Base-by-base conservation (phyloP, 2,888 invertebrate genomes). In the Bibio marci region DNA sequence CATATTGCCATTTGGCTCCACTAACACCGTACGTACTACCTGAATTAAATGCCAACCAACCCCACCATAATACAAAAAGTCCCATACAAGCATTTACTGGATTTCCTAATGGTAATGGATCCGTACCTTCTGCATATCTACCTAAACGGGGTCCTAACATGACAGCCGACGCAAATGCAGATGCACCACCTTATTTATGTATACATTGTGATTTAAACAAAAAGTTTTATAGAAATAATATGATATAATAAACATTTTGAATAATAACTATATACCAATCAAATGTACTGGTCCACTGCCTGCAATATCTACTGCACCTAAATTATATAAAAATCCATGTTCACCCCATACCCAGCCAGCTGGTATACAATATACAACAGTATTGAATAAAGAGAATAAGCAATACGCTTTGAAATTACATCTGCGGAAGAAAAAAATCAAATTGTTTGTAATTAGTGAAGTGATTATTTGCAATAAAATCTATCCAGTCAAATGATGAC, bases 21-120 rank as follows among this genome's bases (percentile, higher is more conserved):
- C 80, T 60, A 2, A 62, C 75, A 40, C 82, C 82, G 51, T 82
- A 82, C 36, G 82, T 82, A 48, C 86, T 87, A 12, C 92, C 92
- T 37, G 91, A 90, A 61, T 91, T 91, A 55, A 92, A 92, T 0
- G 90, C 91, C 39, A 94, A 64, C 92, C 92, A 92, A 0, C 92
- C 92, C 92, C 92, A 92, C 91, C 91, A 91, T 1, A 91, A 64
- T 30, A 91, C 88, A 54, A 91, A 91, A 11, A 90, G 71, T 0
- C 90, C 91, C 76, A 90, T 78, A 22, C 86, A 80, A 0, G 87
- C 87, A 54, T 90, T 90, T 5, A 90, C 90, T 0, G 90, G 90
- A 54, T 76, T 80, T 0, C 90, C 88, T 46, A 90, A 65, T 0
- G 87, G 86, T 33, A 86, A 57, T 0, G 85, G 76, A 2, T 69